Percentiles rank a stretch among this genome's conserved stretches.
These are phyloP conservation scores for Notothenia coriiceps DNA, from an alignment of 2,113 vertebrate genomes.

Conservation along the genomic window DNA sequence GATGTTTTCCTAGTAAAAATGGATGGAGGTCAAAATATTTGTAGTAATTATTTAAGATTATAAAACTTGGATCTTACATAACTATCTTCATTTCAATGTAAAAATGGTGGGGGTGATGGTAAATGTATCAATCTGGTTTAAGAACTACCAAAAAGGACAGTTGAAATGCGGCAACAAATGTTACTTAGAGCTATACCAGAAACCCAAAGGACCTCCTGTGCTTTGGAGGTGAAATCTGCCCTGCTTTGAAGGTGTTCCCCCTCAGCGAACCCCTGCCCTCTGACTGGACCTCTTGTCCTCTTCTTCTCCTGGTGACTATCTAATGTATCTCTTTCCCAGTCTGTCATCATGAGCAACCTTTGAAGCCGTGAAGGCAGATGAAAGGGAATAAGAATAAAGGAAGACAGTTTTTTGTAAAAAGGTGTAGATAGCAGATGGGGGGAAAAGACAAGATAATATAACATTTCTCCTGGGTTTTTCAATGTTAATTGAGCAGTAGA, in stretches of 20 bases:
- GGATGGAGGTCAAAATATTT: too few species aligned
- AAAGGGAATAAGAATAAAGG: conserved; percentile 27
- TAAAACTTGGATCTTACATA: too few species aligned
- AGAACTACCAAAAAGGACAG: too few species aligned
- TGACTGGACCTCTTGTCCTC: conserved; percentile 1
- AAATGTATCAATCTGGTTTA: too few species aligned
- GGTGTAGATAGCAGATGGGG: background rate
- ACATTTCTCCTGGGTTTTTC: background rate
- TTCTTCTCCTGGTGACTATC: conserved; percentile 13
- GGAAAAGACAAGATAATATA: background rate
- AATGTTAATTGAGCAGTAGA: background rate
- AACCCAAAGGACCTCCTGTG: conserved; percentile 15
- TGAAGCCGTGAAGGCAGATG: conserved; percentile 57
- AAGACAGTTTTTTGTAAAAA: conserved; percentile 5
- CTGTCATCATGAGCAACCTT: conserved; percentile 46
- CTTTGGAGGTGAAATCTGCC: background rate
- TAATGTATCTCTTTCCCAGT: conserved; percentile 15
- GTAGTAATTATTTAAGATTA: too few species aligned
- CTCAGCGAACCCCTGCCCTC: conserved; percentile 17
- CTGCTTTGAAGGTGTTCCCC: conserved; percentile 47
- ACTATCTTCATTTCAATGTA: too few species aligned
- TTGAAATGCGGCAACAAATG: conserved; percentile 21
- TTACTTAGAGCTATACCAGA: conserved; percentile 17
- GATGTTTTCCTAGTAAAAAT: too few species aligned
- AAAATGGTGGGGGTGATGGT: too few species aligned